Evolutionary conservation across 1,140 invertebrate genomes (phyloP), one percentile per base, ranked within the genome.

Genomic region (Epicauta chinensis): DNA sequence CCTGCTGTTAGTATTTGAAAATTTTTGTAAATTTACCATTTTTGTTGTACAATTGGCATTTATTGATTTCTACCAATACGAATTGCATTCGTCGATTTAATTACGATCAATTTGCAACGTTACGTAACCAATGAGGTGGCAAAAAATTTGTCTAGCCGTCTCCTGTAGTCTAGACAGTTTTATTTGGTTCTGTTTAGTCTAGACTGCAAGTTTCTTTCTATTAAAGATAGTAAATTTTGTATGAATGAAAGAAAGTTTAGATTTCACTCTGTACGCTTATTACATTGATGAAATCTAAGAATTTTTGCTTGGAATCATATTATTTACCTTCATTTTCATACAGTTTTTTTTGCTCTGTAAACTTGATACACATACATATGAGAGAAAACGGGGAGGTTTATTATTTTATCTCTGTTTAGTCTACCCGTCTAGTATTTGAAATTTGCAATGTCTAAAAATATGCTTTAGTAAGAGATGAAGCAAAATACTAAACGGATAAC

Each of bases 391-490:
- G 23, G 23, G 30, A 16, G 45, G 45, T 47, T 47, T 47, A 47
- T 47, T 47, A 47, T 47, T 47, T 37, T 47, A 47, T 47, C 45
- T 16, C 32, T 47, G 45, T 47, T 47, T 47, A 47, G 45, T 47
- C 45, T 47, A 37, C 45, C 23, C 36, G 45, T 47, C 45, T 47
- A 47, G 45, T 47, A 47, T 47, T 47, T 47, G 45, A 47, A 47
- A 47, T 47, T 47, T 47, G 45, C 45, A 47, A 47, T 29, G 36
- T 47, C 45, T 47, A 47, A 47, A 47, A 47, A 47, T 47, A 47
- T 32, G 16, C 15, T 23, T 15, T 34, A 15, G 10, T 38, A 15
- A 16, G 36, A 13, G 16, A n/a, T n/a, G n/a, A n/a, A 15, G 36
- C 10, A 9, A 38, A 14, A 16, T 13, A 13, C 7, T 16, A 15